Percentiles rank a stretch among this genome's conserved stretches.
Conservation (phyloP, 2,797 vertebrate species). For the Dallia pectoralis region DNA sequence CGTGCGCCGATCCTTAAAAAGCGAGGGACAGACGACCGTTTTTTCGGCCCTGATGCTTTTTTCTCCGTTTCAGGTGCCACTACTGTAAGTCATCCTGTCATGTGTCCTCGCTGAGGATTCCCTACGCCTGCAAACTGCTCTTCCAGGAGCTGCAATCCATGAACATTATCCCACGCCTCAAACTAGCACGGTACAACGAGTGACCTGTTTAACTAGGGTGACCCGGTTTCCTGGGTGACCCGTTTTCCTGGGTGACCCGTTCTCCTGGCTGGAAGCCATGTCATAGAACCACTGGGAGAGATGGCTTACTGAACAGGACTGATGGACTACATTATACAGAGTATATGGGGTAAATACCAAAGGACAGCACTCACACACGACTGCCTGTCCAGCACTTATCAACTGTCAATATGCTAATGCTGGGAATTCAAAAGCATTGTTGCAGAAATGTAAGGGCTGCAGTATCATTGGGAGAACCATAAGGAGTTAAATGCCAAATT, state of each 20-base stretch:
- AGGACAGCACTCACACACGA: background rate
- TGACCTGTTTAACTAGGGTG: too few relatives aligned
- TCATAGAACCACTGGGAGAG: background rate
- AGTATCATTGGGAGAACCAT: background rate
- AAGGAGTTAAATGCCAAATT: background rate
- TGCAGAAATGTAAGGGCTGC: conserved; percentile 8
- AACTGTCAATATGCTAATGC: conserved; percentile 6
- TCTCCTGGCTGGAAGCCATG: background rate
- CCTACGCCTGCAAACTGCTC: conserved; percentile 97
- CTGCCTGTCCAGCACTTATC: conserved; percentile 2
- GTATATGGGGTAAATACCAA: conserved; percentile 10
- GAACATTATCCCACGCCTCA: conserved; percentile 97
- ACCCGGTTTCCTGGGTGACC: too few relatives aligned
- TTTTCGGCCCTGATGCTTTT: conserved; percentile 3
- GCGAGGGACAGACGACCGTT: background rate
- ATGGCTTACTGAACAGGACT: background rate
- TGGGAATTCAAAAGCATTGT: background rate
- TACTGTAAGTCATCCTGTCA: conserved; percentile 98
- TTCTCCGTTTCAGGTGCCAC: conserved; percentile 84
- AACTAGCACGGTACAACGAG: conserved; percentile 95
- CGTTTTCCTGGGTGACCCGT: conserved; percentile 80
- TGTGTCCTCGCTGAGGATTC: conserved; percentile 93
- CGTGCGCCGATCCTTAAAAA: too few relatives aligned
- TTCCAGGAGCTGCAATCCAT: conserved; percentile 99
- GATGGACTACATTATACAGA: too few relatives aligned